Conservation (phyloP, 2,888 invertebrate genomes). For the Parascotia fuliginaria region DNA sequence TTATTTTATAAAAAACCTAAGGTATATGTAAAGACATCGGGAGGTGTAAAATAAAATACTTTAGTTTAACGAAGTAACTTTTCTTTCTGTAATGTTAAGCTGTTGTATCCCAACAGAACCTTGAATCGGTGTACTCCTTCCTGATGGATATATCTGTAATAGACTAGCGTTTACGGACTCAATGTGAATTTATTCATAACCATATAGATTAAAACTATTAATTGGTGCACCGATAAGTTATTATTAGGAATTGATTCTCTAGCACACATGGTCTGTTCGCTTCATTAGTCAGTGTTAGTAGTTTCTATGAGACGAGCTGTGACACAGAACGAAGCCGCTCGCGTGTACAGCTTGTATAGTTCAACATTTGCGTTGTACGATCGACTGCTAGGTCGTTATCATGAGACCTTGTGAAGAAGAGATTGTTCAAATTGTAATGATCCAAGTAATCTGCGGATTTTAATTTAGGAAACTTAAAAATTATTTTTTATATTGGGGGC, state of each 20-base stretch:
- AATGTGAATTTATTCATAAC: slow-evolving; percentile 67
- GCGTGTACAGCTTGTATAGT: slow-evolving; percentile 36
- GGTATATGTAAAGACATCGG: slow-evolving; percentile 76
- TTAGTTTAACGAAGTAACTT: slow-evolving; percentile 68
- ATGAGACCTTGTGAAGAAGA: slow-evolving; percentile 58
- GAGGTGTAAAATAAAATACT: slow-evolving; percentile 79
- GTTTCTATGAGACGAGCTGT: slow-evolving; percentile 48
- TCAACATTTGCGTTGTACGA: slow-evolving; percentile 33
- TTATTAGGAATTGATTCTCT: slow-evolving; percentile 67
- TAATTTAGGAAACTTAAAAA: slow-evolving; percentile 70
- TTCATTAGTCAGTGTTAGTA: slow-evolving; percentile 36
- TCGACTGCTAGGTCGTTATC: slow-evolving; percentile 41
- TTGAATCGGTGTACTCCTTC: slow-evolving; percentile 53
- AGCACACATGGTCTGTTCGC: slow-evolving; percentile 57
- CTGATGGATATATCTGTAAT: slow-evolving; percentile 51
- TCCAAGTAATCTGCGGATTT: slow-evolving; percentile 63
- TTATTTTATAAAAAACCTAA: slow-evolving; percentile 70
- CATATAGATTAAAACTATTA: slow-evolving; percentile 62
- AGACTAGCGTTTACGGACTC: slow-evolving; percentile 55
- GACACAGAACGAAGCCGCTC: slow-evolving; percentile 22
- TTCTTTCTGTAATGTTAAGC: slow-evolving; percentile 63
- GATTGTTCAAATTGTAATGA: slow-evolving; percentile 56
- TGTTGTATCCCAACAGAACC: slow-evolving; percentile 53
- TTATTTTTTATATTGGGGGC: slow-evolving; percentile 74
- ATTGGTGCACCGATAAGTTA: slow-evolving; percentile 67